phyloP scores from a whole-genome alignment of 2,797 vertebrate species.

The Etheostoma perlongum region DNA sequence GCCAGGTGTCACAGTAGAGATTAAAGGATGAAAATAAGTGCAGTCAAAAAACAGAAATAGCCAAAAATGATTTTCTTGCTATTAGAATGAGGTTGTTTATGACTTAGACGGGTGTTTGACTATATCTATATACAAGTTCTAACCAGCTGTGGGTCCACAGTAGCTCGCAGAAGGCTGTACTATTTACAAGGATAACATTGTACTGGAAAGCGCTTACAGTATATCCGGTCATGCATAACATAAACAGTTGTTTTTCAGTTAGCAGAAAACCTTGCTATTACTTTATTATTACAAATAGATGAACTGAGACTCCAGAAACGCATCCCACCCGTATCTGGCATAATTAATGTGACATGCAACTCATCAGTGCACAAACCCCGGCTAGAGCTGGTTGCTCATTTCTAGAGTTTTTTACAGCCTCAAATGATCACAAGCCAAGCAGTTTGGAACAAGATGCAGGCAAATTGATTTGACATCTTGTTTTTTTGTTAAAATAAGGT shows the following conservation, averaged over 20 bases:
- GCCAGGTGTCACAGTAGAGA: slow-evolving; percentile 42
- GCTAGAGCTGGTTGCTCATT: slow-evolving; percentile 68
- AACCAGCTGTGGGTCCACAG: slow-evolving; percentile 61
- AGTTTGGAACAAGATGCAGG: slow-evolving; percentile 45
- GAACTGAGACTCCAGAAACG: slow-evolving; percentile 68
- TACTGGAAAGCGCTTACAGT: slow-evolving; percentile 78
- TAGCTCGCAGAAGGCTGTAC: slow-evolving; percentile 51
- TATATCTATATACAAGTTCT: slow-evolving; percentile 31
- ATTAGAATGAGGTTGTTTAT: slow-evolving; percentile 33
- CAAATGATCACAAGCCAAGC: slow-evolving; percentile 62
- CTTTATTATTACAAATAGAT: slow-evolving; percentile 81
- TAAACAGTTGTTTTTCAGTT: slow-evolving; percentile 73
- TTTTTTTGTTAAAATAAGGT: slow-evolving; percentile 59
- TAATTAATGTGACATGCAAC: slow-evolving; percentile 79
- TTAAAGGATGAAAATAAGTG: slow-evolving; percentile 23
- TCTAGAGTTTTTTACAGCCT: slow-evolving; percentile 59
- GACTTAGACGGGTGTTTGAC: slow-evolving; percentile 30
- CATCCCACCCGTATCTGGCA: slow-evolving; percentile 66
- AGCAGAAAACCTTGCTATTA: slow-evolving; percentile 62
- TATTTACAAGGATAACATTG: slow-evolving; percentile 74
- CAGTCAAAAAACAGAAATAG: slow-evolving; percentile 14
- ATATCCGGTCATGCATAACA: slow-evolving; percentile 70
- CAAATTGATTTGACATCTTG: slow-evolving; percentile 66
- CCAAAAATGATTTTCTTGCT: slow-evolving; percentile 31
- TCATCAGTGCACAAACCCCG: slow-evolving; percentile 71